phyloP scores from a whole-genome alignment of 1,140 invertebrate species.

The Diachasmimorpha longicaudata region DNA sequence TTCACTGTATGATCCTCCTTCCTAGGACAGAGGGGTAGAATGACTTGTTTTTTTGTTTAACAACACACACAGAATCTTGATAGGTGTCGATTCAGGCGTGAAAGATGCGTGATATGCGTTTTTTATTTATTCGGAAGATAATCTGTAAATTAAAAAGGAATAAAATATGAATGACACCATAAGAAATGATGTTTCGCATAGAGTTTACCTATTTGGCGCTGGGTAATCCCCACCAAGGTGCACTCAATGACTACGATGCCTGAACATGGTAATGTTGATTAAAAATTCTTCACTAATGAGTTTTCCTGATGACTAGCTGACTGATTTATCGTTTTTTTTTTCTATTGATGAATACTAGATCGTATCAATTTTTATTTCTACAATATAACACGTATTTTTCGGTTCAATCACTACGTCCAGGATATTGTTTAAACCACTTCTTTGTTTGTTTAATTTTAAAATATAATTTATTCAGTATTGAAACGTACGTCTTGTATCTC shows the following conservation, averaged over 20 bases:
- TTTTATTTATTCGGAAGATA: conserved; percentile 55
- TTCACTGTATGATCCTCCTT: conserved; percentile 42
- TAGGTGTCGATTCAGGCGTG: conserved; percentile 38
- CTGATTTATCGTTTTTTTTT: conserved; percentile 46
- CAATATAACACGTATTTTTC: neutral
- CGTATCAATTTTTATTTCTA: neutral
- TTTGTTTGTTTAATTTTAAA: conserved; percentile 13
- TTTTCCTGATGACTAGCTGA: conserved; percentile 57
- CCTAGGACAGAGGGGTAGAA: conserved; percentile 59
- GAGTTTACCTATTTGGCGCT: conserved; percentile 57
- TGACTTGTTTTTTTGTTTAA: conserved; percentile 44
- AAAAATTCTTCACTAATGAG: conserved; percentile 55
- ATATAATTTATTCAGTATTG: conserved; percentile 38
- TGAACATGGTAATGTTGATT: conserved; percentile 51
- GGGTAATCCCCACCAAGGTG: conserved; percentile 49
- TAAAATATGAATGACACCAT: neutral
- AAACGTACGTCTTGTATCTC: conserved; percentile 42
- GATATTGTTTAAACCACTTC: neutral
- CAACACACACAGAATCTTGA: conserved; percentile 51
- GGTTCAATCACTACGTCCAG: neutral
- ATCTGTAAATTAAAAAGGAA: conserved; percentile 44
- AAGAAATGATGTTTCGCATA: neutral
- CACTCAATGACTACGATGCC: conserved; percentile 52
- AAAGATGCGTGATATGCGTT: conserved; percentile 57
- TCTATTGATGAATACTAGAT: conserved; percentile 39